These are phyloP conservation scores for Synanthedon andrenaeformis DNA, from an alignment of 2,888 invertebrate genomes.

Conservation along the genomic window DNA sequence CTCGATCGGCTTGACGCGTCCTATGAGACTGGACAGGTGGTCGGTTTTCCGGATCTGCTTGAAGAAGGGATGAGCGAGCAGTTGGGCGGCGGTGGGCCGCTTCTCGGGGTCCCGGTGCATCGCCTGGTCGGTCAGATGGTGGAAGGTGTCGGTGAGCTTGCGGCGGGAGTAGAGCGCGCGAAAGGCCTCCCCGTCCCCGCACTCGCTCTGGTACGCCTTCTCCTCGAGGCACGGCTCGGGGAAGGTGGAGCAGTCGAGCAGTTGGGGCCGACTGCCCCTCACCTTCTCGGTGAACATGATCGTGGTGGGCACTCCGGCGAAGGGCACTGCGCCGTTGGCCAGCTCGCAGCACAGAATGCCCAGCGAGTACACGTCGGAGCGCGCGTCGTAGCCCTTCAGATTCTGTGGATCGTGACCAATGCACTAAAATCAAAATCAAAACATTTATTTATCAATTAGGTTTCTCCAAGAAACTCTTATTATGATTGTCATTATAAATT, in stretches of 20 bases:
- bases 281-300: conserved; percentile 93
- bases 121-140: conserved; percentile 80
- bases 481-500: too few species aligned
- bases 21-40: conserved; percentile 74
- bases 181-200: conserved; percentile 61
- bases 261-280: conserved; percentile 80
- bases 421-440: too few species aligned
- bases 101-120: conserved; percentile 76
- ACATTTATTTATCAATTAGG: too few species aligned
- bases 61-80: conserved; percentile 81
- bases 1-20: conserved; percentile 76
- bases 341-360: conserved; percentile 90
- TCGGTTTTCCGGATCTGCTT: conserved; percentile 76
- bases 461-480: too few species aligned
- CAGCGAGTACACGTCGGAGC: conserved; percentile 91
- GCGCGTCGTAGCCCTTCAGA: conserved; percentile 87
- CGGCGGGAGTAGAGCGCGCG: conserved; percentile 68
- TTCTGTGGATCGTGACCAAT: conserved; percentile 61
- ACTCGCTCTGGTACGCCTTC: conserved; percentile 54
- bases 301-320: conserved; percentile 85
- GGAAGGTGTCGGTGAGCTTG: conserved; percentile 80
- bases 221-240: conserved; percentile 60
- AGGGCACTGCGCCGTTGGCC: conserved; percentile 91
- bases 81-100: conserved; percentile 77
- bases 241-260: conserved; percentile 80